Evolutionary conservation across 1,140 invertebrate species (phyloP), one percentile per base, ranked within the genome.

Genomic region (Chelonus insularis): DNA sequence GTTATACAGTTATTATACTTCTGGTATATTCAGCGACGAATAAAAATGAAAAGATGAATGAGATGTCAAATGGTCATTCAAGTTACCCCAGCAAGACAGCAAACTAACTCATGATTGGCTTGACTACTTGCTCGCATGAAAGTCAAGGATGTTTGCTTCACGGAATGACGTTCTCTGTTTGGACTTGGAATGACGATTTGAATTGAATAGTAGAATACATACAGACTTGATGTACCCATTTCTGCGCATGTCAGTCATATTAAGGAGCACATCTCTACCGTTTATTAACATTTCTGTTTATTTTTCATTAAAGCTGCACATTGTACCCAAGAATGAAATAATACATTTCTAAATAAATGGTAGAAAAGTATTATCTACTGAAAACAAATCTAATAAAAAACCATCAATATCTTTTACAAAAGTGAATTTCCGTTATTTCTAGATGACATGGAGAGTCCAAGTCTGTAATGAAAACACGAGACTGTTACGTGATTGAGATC

Each of bases 11-110:
- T 5, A 29, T 29, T 29, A 29, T 29, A 18, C 20, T 12, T 9
- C 45, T 29, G 41, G 18, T 4, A 21, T 45, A 7, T n/a, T 8
- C 8, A 48, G 20, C 9, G 12, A 47, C 21, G 29, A 12, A 39
- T 9, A 50, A 45, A 41, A 52, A 52, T 29, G 37, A 23, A 23
- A 39, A 20, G 41, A 12, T 79, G 77, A 79, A 79, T 78, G 75
- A 78, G 68, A 73, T 68, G 76, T 72, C 69, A 79, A 79, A 78
- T 79, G 77, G 75, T 78, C 76, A 78, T 75, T 75, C 76, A 69
- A 74, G 74, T 76, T 70, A 66, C 72, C 69, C 70, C 69, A 66
- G 62, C 34, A 21, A 55, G 36, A 29, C 39, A 45, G 23, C 18
- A 37, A 61, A 50, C 54, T 61, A 61, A 50, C 37, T 32, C 51